A percentile compares a stretch with the other conserved stretches of the same genome.
Evolutionary conservation across 2,888 invertebrate genomes (phyloP).

Genomic region (Hedychridium roseum): DNA sequence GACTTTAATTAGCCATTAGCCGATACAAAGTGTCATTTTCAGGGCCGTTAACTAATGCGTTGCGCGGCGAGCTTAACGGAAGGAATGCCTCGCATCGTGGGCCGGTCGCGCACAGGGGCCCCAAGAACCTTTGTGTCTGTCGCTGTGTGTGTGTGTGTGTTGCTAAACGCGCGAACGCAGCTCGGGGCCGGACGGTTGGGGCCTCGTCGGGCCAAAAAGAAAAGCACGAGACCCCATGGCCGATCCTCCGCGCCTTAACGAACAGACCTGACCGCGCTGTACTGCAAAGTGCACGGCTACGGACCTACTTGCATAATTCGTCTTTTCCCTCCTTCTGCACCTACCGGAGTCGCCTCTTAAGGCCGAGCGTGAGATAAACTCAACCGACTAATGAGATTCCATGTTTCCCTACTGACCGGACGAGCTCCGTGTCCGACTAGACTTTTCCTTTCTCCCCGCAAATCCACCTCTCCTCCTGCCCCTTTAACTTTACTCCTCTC

Average conservation of each 20-base stretch:
- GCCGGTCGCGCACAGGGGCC: no score
- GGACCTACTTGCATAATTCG: constrained; percentile 22
- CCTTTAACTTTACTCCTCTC: no score
- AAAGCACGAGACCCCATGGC: constrained; percentile 10
- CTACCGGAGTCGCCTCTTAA: no score
- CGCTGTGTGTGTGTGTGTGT: constrained; percentile 3
- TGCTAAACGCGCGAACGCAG: background rate
- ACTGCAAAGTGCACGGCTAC: constrained; percentile 7
- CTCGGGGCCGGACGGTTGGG: constrained; percentile 1
- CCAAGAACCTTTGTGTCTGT: no score
- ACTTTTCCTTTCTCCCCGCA: no score
- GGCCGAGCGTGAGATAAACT: no score
- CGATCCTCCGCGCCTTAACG: constrained; percentile 13
- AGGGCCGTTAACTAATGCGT: constrained; percentile 48
- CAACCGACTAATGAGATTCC: background rate
- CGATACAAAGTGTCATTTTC: constrained; percentile 54
- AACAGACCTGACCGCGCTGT: constrained; percentile 10
- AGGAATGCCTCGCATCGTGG: constrained; percentile 30
- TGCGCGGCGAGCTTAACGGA: constrained; percentile 34
- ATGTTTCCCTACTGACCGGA: background rate
- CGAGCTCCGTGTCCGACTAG: no score
- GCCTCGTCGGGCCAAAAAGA: constrained; percentile 9
- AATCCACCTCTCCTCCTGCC: no score
- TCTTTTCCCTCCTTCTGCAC: constrained; percentile 12
- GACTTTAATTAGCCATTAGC: constrained; percentile 56